Conservation (phyloP, 2,113 vertebrate species). For the Sinocyclocheilus grahami region DNA sequence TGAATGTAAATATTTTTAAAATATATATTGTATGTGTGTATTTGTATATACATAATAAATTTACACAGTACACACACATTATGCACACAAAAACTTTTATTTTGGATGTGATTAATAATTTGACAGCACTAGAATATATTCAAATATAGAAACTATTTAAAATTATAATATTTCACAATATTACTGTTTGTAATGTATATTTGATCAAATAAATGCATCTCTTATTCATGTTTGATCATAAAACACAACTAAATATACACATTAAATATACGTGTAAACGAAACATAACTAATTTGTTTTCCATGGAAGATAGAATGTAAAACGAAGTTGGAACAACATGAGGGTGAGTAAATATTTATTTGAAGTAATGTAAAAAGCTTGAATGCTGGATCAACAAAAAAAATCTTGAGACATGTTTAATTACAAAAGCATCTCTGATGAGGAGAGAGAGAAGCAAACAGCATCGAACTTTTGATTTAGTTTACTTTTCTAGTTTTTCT, state of each 20-base stretch:
- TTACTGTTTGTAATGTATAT: background rate
- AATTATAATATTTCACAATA: background rate
- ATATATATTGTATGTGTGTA: no score
- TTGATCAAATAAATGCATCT: no score
- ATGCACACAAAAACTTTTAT: no score
- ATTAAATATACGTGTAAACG: no score
- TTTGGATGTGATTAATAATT: no score
- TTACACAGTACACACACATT: no score
- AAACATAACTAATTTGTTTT: background rate
- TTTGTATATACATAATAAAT: no score
- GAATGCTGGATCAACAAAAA: no score
- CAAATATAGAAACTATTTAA: background rate
- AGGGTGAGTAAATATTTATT: background rate
- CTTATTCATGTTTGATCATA: no score
- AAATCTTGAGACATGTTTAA: background rate
- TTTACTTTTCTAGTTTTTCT: slow-evolving; percentile 1
- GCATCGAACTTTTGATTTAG: background rate
- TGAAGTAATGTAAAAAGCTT: background rate
- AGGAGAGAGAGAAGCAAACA: background rate
- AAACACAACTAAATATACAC: no score
- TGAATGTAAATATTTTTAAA: no score
- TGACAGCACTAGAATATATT: background rate
- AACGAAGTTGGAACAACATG: background rate
- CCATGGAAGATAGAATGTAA: background rate
- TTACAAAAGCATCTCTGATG: background rate